phyloP scores from a whole-genome alignment of 2,113 vertebrate genomes.

The Epinephelus lanceolatus region DNA sequence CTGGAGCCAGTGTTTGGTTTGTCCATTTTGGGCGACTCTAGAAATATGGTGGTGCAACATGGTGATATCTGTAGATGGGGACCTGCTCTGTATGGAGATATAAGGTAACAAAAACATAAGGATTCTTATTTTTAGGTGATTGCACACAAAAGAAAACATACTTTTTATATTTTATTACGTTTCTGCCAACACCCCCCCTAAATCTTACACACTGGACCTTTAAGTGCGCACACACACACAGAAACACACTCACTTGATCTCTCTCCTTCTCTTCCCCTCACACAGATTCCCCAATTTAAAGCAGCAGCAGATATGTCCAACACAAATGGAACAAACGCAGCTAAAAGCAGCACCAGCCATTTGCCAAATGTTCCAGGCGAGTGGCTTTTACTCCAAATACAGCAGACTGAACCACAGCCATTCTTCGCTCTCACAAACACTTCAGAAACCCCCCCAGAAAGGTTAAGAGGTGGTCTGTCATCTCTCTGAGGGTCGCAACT shows the following conservation, averaged over 20 bases:
- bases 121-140: no score
- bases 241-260: background rate
- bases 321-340: constrained; percentile 35
- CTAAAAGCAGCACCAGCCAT: constrained; percentile 24
- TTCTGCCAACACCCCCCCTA: no score
- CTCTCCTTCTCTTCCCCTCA: background rate
- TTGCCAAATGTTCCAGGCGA: constrained; percentile 54
- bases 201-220: background rate
- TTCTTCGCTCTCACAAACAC: constrained; percentile 23
- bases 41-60: no score
- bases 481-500: constrained; percentile 59
- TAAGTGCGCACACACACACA: background rate
- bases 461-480: constrained; percentile 42
- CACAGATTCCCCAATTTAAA: background rate
- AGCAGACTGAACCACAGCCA: constrained; percentile 28
- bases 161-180: no score
- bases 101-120: no score
- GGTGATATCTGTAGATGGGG: no score
- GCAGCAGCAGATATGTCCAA: constrained; percentile 30
- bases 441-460: constrained; percentile 5
- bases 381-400: constrained; percentile 43
- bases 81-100: no score
- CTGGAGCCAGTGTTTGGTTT: no score
- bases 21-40: no score
- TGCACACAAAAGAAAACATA: no score